Conservation (phyloP, 2,797 vertebrate species). For the Falco columbarius region DNA sequence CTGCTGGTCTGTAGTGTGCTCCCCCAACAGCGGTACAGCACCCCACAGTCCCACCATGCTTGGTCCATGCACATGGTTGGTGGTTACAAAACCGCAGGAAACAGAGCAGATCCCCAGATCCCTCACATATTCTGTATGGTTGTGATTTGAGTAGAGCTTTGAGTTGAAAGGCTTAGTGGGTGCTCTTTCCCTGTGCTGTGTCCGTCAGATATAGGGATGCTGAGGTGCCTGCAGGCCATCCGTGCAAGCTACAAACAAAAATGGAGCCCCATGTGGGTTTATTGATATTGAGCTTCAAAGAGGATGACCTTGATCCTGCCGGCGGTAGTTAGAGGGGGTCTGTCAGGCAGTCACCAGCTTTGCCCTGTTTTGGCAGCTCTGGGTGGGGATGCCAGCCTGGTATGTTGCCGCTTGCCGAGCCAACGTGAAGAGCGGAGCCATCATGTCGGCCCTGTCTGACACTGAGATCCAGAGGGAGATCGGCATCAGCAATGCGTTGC, state of each 20-base stretch:
- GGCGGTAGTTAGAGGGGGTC: neutral
- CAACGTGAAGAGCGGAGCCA: conserved; percentile 96
- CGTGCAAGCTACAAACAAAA: neutral
- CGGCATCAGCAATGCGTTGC: conserved; percentile 95
- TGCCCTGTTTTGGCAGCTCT: conserved; percentile 81
- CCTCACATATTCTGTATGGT: neutral
- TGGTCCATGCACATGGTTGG: rapidly evolving
- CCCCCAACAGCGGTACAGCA: neutral
- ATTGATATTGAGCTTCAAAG: neutral
- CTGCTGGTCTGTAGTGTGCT: neutral
- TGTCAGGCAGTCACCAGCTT: neutral
- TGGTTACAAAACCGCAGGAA: neutral
- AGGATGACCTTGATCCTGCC: neutral
- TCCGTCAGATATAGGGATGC: neutral
- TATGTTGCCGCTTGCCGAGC: conserved; percentile 95
- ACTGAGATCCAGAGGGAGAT: conserved; percentile 97
- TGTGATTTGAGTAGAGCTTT: neutral
- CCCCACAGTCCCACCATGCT: neutral
- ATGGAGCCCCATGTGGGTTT: neutral
- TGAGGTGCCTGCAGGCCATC: neutral
- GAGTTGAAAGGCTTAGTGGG: neutral
- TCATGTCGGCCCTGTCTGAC: conserved; percentile 96
- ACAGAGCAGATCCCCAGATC: neutral
- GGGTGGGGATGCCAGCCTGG: conserved; percentile 98
- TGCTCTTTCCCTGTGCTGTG: neutral